Conservation (phyloP, 2,113 vertebrate species). For the Heteronetta atricapilla region DNA sequence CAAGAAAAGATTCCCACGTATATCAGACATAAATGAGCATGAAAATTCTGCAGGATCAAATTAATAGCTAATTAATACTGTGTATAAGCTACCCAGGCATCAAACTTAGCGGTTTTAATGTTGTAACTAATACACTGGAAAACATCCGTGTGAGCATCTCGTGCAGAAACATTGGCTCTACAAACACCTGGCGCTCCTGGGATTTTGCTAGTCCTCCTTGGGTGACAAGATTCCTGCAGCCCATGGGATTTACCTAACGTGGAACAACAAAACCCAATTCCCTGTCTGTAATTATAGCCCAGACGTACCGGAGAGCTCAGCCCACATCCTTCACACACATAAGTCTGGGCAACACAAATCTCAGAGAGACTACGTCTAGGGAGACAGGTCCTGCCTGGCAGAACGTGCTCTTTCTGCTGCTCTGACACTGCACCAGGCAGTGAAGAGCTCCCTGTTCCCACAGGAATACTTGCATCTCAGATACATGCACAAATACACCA, state of each 20-base stretch:
- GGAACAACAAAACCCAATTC: neutral
- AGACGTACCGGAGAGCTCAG: neutral
- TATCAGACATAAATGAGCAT: conserved; percentile 7
- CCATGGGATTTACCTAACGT: neutral
- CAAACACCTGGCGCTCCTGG: neutral
- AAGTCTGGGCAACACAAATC: neutral
- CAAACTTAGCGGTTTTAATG: neutral
- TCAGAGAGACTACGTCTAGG: neutral
- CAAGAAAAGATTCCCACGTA: neutral
- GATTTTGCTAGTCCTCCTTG: neutral
- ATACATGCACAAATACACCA: neutral
- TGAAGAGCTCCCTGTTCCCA: accelerated
- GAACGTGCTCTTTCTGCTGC: neutral
- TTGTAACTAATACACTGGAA: neutral
- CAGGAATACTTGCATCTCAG: neutral
- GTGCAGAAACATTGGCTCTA: neutral
- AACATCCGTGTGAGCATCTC: neutral
- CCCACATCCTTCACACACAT: neutral
- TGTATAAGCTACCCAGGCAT: neutral
- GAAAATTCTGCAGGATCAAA: conserved; percentile 2
- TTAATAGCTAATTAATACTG: conserved; percentile 30
- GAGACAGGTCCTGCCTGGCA: neutral
- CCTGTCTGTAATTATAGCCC: neutral
- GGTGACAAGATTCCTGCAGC: neutral
- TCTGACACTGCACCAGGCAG: neutral